Percentiles rank a stretch among this genome's conserved stretches.
These are phyloP conservation scores for Diachasmimorpha longicaudata DNA, from an alignment of 1,140 invertebrate genomes.

Conservation along the genomic window DNA sequence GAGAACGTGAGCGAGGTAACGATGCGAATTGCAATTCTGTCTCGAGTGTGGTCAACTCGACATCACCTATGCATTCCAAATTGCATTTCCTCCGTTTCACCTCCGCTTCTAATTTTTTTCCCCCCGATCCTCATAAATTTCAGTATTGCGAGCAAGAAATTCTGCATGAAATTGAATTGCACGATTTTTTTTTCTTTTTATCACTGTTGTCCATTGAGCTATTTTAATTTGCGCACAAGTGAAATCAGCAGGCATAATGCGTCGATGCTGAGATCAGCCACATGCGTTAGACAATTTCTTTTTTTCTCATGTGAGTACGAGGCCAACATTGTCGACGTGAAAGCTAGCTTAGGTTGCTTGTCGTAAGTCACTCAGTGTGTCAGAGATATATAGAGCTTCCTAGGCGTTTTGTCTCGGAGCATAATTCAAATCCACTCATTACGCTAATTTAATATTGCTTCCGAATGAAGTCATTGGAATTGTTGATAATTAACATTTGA, in stretches of 20 bases:
- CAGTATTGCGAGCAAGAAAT: too few relatives aligned
- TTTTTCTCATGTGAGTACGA: background rate
- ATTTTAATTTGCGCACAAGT: slow-evolving; percentile 7
- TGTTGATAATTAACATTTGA: too few relatives aligned
- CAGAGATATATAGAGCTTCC: slow-evolving; percentile 5
- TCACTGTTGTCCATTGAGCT: background rate
- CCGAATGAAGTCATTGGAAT: too few relatives aligned
- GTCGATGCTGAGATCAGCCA: background rate
- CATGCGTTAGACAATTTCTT: background rate
- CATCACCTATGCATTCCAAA: background rate
- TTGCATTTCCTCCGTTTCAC: background rate
- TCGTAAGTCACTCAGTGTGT: slow-evolving; percentile 7
- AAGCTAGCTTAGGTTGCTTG: slow-evolving; percentile 13
- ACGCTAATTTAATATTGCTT: background rate
- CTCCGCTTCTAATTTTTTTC: background rate
- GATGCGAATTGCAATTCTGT: background rate
- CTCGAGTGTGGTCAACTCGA: background rate
- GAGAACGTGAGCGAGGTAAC: background rate
- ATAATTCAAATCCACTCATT: background rate
- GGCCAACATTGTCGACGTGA: slow-evolving; percentile 24
- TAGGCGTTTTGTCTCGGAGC: background rate
- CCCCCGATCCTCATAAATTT: too few relatives aligned
- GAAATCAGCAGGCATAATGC: background rate
- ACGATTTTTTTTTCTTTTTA: background rate
- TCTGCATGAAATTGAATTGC: background rate